Evolutionary conservation across 1,140 invertebrate species (phyloP), one percentile per base, ranked within the genome.

Genomic region (Leucophenga varia): DNA sequence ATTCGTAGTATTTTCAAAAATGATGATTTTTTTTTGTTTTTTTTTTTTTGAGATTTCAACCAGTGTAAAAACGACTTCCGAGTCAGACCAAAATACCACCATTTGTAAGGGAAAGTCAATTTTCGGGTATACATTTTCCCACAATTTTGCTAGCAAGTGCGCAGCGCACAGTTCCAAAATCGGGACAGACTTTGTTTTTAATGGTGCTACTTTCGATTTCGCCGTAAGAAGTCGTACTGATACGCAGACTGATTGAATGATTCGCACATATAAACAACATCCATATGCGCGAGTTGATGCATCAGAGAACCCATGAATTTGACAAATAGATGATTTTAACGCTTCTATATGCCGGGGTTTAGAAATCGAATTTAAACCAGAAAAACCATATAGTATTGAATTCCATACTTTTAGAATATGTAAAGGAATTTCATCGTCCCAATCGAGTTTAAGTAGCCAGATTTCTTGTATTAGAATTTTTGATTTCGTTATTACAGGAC

Each of bases 401-500:
- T 32, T 22, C 35, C 35, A 18, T 40, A 13, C 18, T 50, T 13
- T 19, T 25, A 55, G 41, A 12, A 57, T 21, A 9, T 64, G 32
- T 13, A 22, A 12, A 17, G 70, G 58, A 9, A 49, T 19, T 34
- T 43, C 25, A 12, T 74, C 54, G 41, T 78, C 77, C 76, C 77
- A 79, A n/a, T 57, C 52, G 6, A 64, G 7, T 12, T 64, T 49
- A 12, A 10, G 12, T 13, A 55, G 13, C 74, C 77, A 76, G 1
- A 79, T n/a, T 18, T 61, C 53, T 57, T 79, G 77, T 7, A 79
- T 57, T 0, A 78, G 45, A 0, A 77, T 59, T 55, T 80, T 79
- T 2, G 60, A 59, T 12, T 19, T 47, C 3, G 78, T 57, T 4
- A 64, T 54, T 8, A 71, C 35, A 7, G 78, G 77, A 6, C 55